Base-by-base conservation (phyloP, 2,888 invertebrate genomes). In the Volucella bombylans region DNA sequence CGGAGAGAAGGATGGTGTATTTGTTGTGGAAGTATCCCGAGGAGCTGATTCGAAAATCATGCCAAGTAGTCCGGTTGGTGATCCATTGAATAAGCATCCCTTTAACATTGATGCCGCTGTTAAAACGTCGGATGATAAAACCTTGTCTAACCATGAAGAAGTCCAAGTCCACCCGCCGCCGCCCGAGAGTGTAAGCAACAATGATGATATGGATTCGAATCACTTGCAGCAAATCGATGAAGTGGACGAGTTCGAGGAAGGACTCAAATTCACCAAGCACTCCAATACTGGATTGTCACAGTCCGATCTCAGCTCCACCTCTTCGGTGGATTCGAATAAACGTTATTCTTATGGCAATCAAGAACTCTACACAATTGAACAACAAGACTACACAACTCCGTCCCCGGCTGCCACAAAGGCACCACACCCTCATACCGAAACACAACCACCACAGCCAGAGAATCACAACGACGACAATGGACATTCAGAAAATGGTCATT, bases 331-430 rank as follows among this genome's bases (percentile, higher is more conserved):
- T 45, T 94, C 95, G 73, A 95, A 95, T 90, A 95, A 94, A 12
- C 95, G 95, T 82, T 95, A 97, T 90, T 94, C 95, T 57, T 97
- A 97, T 89, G 95, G 96, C 72, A 96, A 95, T 90, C 97, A 97
- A 91, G 93, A 94, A 87, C 94, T 95, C 38, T 96, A 96, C 89
- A 95, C 95, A 73, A 93, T 94, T 87, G 96, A 96, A 49, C 94
- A 94, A 77, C 95, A 95, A 80, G 95, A 95, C 8, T 96, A 95
- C 89, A 94, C 94, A 11, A 87, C 88, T 11, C 82, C 71, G 18
- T 87, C 88, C 10, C 88, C 68, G 18, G 68, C 72, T n/a, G 82
- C 81, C n/a, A 77, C 89, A 0, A 83, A 87, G 8, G 85, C 80
- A 9, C 87, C 87, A 11, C 72, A 86, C 12, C 73, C 86, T 18